Conservation (phyloP, 2,797 vertebrate species). For the Ispidina lecontei region DNA sequence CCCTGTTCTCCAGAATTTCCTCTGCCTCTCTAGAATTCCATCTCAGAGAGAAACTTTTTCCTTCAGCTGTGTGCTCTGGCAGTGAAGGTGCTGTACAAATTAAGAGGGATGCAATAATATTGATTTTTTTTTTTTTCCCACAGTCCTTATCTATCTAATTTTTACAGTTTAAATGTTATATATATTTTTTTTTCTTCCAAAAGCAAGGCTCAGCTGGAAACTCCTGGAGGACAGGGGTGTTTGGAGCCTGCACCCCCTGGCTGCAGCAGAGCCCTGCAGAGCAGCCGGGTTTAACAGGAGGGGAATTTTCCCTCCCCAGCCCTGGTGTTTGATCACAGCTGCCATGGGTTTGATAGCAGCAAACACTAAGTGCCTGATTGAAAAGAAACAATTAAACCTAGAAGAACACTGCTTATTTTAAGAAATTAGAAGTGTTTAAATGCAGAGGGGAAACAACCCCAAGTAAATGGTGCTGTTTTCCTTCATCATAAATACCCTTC, state of each 20-base stretch:
- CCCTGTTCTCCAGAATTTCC: not conserved
- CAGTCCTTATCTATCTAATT: fast-evolving
- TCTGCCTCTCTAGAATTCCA: too few relatives aligned
- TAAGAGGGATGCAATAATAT: fast-evolving
- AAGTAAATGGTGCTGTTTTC: conserved; percentile 56
- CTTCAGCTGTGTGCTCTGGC: not conserved
- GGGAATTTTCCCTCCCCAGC: conserved; percentile 11
- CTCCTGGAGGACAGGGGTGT: fast-evolving
- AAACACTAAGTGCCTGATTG: conserved; percentile 45
- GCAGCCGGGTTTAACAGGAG: not conserved
- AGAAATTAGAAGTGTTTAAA: conserved; percentile 64
- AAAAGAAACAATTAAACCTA: conserved; percentile 67
- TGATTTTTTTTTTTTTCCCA: not conserved
- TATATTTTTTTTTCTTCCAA: fast-evolving
- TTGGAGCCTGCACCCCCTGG: not conserved
- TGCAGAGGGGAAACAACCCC: conserved; percentile 27
- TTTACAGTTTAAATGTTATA: not conserved
- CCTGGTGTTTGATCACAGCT: conserved; percentile 46
- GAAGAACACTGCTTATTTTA: conserved; percentile 65
- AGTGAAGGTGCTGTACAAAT: too few relatives aligned
- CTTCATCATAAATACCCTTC: conserved; percentile 15
- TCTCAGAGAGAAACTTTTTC: too few relatives aligned
- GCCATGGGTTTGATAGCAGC: conserved; percentile 49
- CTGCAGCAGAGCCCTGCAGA: not conserved
- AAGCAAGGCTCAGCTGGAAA: not conserved